Conservation (phyloP, 2,113 vertebrate species). For the Opisthocomus hoazin region DNA sequence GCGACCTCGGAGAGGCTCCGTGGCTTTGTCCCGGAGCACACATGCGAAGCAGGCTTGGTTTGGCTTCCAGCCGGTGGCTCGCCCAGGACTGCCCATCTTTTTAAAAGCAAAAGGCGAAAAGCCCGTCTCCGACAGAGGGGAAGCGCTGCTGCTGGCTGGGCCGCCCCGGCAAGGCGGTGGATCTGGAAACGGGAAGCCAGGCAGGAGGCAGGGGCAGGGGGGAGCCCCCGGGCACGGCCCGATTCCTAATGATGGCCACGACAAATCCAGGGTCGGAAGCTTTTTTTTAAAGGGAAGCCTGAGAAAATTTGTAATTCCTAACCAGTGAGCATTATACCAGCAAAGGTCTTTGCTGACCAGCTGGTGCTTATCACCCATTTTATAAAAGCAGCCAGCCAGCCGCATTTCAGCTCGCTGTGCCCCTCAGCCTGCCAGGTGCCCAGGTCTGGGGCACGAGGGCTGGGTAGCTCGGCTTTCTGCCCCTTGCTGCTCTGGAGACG, state of each 20-base stretch:
- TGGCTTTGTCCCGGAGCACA: neutral
- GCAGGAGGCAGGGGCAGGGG: neutral
- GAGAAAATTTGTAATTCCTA: neutral
- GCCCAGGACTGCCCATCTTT: too few species aligned
- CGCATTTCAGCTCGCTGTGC: neutral
- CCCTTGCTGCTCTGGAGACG: neutral
- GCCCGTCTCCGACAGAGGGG: neutral
- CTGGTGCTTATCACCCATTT: neutral
- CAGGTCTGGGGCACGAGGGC: neutral
- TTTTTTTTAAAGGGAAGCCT: neutral
- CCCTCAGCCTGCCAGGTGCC: neutral
- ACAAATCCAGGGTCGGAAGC: neutral
- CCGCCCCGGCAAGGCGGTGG: neutral
- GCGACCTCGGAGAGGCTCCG: neutral
- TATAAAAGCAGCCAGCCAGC: neutral
- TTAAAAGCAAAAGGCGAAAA: neutral
- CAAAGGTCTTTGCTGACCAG: neutral
- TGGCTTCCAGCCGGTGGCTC: neutral
- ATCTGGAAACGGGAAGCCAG: neutral
- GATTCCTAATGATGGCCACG: neutral
- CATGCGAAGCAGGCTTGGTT: neutral
- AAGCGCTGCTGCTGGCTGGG: neutral
- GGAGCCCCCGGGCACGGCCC: accelerated
- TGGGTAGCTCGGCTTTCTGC: neutral
- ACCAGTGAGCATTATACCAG: neutral